Evolutionary conservation across 2,888 invertebrate genomes (phyloP), one percentile per base, ranked within the genome.

Genomic region (Balanococcus diminutus): DNA sequence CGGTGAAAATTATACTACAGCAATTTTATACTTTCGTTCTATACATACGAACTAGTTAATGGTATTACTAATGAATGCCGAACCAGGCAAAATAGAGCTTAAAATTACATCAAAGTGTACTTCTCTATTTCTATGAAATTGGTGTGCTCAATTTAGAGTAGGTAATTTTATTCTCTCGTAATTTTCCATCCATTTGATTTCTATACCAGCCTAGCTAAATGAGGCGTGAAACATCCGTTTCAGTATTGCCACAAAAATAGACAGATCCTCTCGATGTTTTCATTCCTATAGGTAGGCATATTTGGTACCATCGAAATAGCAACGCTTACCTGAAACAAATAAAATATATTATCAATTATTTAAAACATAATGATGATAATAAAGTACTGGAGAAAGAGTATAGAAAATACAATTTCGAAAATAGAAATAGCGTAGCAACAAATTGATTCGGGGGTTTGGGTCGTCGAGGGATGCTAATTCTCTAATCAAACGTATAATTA

Each of bases 171-270:
- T 25, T 61, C 61, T 61, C 11, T 61, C 61, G 61, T 61, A 61
- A 61, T 61, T 61, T 61, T 61, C 61, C 61, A 61, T 25, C 61
- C 61, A 61, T 61, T 61, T 61, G 61, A 61, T 61, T 25, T 61
- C 61, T 22, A 61, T 25, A 61, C 22, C n/a, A 19, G 61, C 61
- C 61, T 1, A 0, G 61, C 25, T 61, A 46, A 61, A 61, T 61
- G 61, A 61, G 25, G 25, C 61, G 61, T 61, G 25, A 61, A 61
- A 22, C 25, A 61, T 61, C 61, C 11, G 61, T 61, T 25, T 61
- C 61, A 61, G 25, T 61, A 61, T 61, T 61, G 25, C 61, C 8
- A 25, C 61, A 11, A 61, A 61, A 61, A 61, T 61, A 61, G 22
- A 61, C n/a, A n/a, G n/a, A n/a, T 61, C 25, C 11, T 61, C 61